phyloP scores from a whole-genome alignment of 2,888 invertebrate genomes.

The Lomographa bimaculata region DNA sequence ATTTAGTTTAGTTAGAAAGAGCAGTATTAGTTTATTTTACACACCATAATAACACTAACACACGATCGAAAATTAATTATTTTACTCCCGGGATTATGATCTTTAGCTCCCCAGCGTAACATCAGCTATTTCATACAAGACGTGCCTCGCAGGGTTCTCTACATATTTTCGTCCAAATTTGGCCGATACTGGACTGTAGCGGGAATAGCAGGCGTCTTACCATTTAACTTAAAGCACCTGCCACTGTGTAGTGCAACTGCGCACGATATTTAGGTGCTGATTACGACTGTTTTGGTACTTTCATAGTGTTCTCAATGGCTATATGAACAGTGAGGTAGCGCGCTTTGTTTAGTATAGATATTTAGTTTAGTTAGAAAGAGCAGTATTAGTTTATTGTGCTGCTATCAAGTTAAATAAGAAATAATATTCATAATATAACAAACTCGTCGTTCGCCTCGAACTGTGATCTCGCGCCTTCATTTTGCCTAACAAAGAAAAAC shows the following conservation, averaged over 20 bases:
- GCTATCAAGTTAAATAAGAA: too few species aligned
- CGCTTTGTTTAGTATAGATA: too few species aligned
- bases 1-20: too few species aligned
- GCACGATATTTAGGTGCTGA: slow-evolving; percentile 48
- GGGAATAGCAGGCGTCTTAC: slow-evolving; percentile 48
- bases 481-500: too few species aligned
- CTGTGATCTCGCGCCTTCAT: too few species aligned
- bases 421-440: too few species aligned
- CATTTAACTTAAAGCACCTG: slow-evolving; percentile 62
- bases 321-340: slow-evolving; percentile 1
- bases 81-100: slow-evolving; percentile 35
- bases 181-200: slow-evolving; percentile 55
- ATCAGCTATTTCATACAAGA: slow-evolving; percentile 71
- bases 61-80: slow-evolving; percentile 35
- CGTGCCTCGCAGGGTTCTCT: slow-evolving; percentile 73
- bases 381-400: too few species aligned
- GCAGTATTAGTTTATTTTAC: too few species aligned
- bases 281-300: slow-evolving; percentile 32
- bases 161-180: slow-evolving; percentile 65
- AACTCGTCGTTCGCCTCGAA: too few species aligned
- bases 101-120: slow-evolving; percentile 39
- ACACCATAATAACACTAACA: slow-evolving; percentile 35
- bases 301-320: slow-evolving; percentile 6
- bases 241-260: slow-evolving; percentile 54
- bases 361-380: too few species aligned